Percentiles rank a stretch among this genome's conserved stretches.
phyloP scores from a whole-genome alignment of 2,797 vertebrate genomes.

The Trachops cirrhosus region DNA sequence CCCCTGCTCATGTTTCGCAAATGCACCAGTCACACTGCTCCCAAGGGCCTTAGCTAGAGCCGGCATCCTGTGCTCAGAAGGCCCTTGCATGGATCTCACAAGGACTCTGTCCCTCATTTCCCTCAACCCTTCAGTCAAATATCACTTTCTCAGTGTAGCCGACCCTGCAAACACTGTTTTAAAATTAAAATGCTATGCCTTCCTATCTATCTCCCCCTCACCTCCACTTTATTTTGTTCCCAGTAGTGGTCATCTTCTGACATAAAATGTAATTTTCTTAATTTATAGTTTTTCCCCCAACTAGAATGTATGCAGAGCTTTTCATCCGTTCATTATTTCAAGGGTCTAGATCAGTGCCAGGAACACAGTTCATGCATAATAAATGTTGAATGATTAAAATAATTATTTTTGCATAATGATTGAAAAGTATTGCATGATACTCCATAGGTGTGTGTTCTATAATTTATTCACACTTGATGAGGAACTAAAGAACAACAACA shows the following conservation, averaged over 20 bases:
- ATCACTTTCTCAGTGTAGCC: neutral
- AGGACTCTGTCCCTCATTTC: neutral
- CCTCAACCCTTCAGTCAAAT: neutral
- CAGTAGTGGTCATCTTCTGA: neutral
- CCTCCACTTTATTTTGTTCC: neutral
- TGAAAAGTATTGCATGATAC: neutral
- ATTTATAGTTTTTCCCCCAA: neutral
- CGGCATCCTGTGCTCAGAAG: neutral
- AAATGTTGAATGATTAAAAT: neutral
- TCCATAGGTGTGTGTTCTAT: neutral
- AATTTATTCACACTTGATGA: neutral
- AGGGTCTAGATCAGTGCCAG: neutral
- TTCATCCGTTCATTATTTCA: neutral
- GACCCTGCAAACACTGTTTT: neutral
- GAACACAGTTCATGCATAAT: neutral
- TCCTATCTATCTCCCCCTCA: fast-evolving
- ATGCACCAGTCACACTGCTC: fast-evolving
- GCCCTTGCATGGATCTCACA: neutral
- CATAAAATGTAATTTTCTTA: neutral
- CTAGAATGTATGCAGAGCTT: neutral
- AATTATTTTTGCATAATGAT: neutral
- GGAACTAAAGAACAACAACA: neutral
- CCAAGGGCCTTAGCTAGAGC: neutral
- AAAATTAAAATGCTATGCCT: neutral
- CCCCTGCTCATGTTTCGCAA: neutral